These are phyloP conservation scores for Calypte anna DNA, from an alignment of 2,113 vertebrate species.

Conservation along the genomic window DNA sequence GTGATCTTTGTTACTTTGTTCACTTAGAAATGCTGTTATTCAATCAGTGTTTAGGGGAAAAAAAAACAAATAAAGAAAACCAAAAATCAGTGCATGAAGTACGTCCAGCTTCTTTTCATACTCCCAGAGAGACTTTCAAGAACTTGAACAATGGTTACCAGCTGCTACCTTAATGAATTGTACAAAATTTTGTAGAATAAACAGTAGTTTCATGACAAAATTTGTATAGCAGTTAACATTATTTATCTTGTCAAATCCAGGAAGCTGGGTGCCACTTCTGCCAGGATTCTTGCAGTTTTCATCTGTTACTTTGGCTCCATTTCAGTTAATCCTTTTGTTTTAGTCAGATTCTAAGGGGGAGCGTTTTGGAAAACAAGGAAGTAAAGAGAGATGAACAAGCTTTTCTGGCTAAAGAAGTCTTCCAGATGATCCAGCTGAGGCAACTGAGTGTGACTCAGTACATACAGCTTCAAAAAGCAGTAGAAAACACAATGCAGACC, in stretches of 20 bases:
- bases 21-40: background rate
- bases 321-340: constrained; percentile 34
- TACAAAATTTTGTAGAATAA: background rate
- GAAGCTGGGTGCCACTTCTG: background rate
- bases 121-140: background rate
- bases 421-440: background rate
- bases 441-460: background rate
- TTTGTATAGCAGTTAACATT: background rate
- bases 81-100: background rate
- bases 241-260: background rate
- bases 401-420: background rate
- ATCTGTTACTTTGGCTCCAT: background rate
- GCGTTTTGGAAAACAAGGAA: constrained; percentile 31
- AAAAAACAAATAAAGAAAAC: background rate
- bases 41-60: background rate
- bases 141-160: background rate
- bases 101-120: background rate
- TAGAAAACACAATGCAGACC: background rate
- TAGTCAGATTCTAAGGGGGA: background rate
- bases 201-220: background rate
- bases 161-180: background rate
- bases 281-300: constrained; percentile 11
- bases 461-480: background rate
- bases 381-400: background rate
- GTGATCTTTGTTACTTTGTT: background rate